Conservation (phyloP, 2,113 vertebrate species). For the Calyptommatus sinebrachiatus region DNA sequence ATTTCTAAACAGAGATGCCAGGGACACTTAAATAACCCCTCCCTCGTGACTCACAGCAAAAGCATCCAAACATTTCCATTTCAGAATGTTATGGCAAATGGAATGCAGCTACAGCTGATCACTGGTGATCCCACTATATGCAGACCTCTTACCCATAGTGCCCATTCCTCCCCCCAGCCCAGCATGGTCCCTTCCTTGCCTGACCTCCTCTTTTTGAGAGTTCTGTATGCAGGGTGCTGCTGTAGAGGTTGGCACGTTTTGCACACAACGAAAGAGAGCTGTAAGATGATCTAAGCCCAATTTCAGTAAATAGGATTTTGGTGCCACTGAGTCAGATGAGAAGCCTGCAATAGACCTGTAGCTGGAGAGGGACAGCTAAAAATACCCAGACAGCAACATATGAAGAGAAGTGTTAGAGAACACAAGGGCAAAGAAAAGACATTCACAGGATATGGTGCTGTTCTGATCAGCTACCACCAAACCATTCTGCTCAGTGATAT, state of each 20-base stretch:
- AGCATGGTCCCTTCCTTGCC: not conserved
- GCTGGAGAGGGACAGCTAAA: constrained; percentile 20
- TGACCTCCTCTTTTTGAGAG: not conserved
- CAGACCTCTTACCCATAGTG: not conserved
- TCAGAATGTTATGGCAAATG: not conserved
- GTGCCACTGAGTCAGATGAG: constrained; percentile 34
- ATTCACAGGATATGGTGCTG: not conserved
- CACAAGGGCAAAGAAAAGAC: constrained; percentile 25
- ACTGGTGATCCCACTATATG: not conserved
- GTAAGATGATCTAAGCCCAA: constrained; percentile 33
- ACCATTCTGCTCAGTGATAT: not conserved
- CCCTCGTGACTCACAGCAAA: constrained; percentile 24
- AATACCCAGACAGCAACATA: constrained; percentile 26
- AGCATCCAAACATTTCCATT: not conserved
- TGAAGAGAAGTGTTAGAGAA: constrained; percentile 11
- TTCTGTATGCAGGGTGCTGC: not conserved
- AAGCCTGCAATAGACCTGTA: constrained; percentile 16
- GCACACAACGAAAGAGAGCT: constrained; percentile 21
- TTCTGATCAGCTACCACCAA: not conserved
- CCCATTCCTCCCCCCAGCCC: not conserved
- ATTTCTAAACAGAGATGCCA: constrained; percentile 3
- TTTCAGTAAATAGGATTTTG: constrained; percentile 24
- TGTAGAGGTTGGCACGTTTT: constrained; percentile 16
- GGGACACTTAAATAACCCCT: not conserved
- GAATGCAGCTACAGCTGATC: not conserved